Evolutionary conservation across 1,140 invertebrate genomes (phyloP), one percentile per base, ranked within the genome.

Genomic region (Maconellicoccus hirsutus): DNA sequence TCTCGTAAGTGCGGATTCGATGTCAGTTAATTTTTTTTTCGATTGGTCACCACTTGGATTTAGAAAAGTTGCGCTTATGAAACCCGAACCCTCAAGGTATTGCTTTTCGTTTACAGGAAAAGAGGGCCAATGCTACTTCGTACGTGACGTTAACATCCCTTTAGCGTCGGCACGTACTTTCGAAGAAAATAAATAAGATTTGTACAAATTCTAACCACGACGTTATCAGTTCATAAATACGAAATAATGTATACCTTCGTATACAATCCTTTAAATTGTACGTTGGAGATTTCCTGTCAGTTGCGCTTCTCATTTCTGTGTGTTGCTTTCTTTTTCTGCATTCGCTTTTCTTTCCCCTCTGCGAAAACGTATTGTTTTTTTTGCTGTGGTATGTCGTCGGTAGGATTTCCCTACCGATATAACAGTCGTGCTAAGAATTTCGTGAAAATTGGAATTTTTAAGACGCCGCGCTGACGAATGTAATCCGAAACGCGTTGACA

Each of bases 151-250:
- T 66, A 66, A 66, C 61, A 66, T 66, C 61, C 61, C 61, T 66
- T 66, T 19, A 26, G 61, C 61, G 61, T 66, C 61, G 61, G 61
- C 61, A 66, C 61, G 61, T 66, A 66, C 61, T 66, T 66, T 22
- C 61, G 61, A 66, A 66, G 61, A 66, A 66, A 66, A 66, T 66
- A 66, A 66, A 66, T 66, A 66, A 66, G 61, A 66, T 66, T 66
- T 66, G 61, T 66, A 66, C 61, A 66, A 66, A 66, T 66, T 66
- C 61, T 66, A 66, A 66, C 61, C 61, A 66, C 61, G 61, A 66
- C 61, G 61, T 66, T 66, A 66, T 66, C 61, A 66, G 61, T 66
- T 66, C 61, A 66, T 66, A 66, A 66, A 66, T 66, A 66, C 61
- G 61, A 66, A 66, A 66, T 66, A 66, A 66, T 66, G 61, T 66